These are phyloP conservation scores for Xylota segnis DNA, from an alignment of 2,888 invertebrate species.

Conservation along the genomic window DNA sequence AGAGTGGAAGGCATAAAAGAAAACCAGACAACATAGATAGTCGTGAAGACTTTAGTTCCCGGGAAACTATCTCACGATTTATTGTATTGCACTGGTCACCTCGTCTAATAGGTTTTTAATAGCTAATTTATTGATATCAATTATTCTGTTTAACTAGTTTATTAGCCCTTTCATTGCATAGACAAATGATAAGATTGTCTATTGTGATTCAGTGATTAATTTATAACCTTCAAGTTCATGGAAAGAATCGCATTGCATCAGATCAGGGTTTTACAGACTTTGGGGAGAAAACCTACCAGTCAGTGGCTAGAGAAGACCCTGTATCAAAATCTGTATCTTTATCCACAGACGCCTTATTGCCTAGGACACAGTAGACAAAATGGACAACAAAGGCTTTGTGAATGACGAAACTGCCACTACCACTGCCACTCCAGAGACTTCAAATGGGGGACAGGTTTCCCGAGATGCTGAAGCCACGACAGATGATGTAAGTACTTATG, in stretches of 20 bases:
- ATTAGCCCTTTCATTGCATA: background rate
- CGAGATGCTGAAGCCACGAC: slow-evolving; percentile 32
- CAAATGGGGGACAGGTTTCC: slow-evolving; percentile 65
- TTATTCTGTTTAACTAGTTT: background rate
- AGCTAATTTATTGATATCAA: background rate
- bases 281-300: too few species aligned
- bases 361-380: background rate
- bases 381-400: slow-evolving; percentile 78
- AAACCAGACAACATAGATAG: too few species aligned
- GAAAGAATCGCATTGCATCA: background rate
- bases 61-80: too few species aligned
- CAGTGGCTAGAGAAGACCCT: too few species aligned
- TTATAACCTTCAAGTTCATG: background rate
- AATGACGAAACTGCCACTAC: slow-evolving; percentile 77
- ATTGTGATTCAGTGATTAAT: background rate
- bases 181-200: background rate
- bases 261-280: too few species aligned
- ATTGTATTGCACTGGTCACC: background rate
- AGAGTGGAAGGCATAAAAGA: too few species aligned
- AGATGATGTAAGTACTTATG: slow-evolving; percentile 18
- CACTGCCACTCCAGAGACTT: slow-evolving; percentile 72
- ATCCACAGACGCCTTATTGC: background rate
- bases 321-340: too few species aligned
- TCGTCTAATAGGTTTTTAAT: background rate
- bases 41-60: too few species aligned